Base-by-base conservation (phyloP, 2,888 invertebrate species). In the Oligia strigilis region DNA sequence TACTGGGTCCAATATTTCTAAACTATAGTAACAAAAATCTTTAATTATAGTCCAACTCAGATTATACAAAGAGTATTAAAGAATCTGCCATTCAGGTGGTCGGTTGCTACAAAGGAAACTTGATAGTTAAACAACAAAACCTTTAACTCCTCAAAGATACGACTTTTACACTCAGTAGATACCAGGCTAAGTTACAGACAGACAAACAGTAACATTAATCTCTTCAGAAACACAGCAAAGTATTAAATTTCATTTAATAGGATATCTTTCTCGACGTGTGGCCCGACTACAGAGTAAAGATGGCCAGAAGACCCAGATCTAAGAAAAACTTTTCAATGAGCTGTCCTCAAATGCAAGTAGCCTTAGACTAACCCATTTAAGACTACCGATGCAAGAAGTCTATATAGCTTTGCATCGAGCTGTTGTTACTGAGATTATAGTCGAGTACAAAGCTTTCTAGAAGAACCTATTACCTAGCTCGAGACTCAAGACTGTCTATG, bases 211-310 rank as follows among this genome's bases (percentile, higher is more conserved):
- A 66, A 85, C 73, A 81, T 81, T 74, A 82, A 83, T 81, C 64
- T 81, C 66, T 36, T 81, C 46, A 76, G 73, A 85, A 81, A 84
- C 13, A 83, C 72, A 69, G 82, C 66, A 73, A 84, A 82, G 80
- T 82, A 87, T 87, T 80, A 80, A 75, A 80, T 87, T 87, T 80
- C 80, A 79, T 82, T 80, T 78, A 84, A 82, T 84, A 81, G 73
- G 69, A 73, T 78, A 78, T 83, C 75, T 87, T 81, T 83, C 79
- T 81, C 82, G 58, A 75, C 72, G 72, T 72, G 81, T 85, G 81
- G 81, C 75, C 60, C 23, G 55, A 1, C 40, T 65, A 62, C 29
- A 40, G 13, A 9, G n/a, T 46, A 64, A 55, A 23, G 1, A n/a
- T n/a, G 11, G 4, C 2, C 86, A 82, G 82, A 65, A 84, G 78